phyloP scores from a whole-genome alignment of 37 sponge, comb jelly and placozoan species.

The Aplysina aerophoba region DNA sequence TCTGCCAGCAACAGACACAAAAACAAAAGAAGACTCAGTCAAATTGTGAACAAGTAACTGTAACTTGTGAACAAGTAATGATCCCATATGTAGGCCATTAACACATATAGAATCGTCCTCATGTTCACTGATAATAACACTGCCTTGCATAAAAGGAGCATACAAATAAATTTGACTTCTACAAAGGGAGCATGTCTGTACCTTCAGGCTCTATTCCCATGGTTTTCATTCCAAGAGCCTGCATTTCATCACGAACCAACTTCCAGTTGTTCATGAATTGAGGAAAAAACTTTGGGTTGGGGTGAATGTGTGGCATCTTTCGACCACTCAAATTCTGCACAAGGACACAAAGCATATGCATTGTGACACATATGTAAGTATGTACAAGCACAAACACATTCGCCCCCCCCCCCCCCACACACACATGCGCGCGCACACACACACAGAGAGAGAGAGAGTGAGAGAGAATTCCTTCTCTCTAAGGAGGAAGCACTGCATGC shows the following conservation, averaged over 20 bases:
- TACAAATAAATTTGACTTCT: neutral
- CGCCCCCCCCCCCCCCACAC: neutral
- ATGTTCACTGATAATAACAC: neutral
- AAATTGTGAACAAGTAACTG: too few relatives aligned
- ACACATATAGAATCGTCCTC: neutral
- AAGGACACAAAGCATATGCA: neutral
- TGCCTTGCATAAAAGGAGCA: neutral
- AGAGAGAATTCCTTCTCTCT: too few relatives aligned
- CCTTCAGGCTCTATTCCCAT: conserved; percentile 81
- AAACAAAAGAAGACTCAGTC: too few relatives aligned
- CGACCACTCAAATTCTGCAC: conserved; percentile 56
- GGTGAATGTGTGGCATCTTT: conserved; percentile 53
- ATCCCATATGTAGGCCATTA: too few relatives aligned
- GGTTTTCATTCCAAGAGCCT: conserved; percentile 59
- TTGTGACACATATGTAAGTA: neutral
- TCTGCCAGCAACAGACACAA: conserved; percentile 30
- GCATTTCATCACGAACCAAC: conserved; percentile 72
- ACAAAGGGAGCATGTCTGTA: conserved; percentile 10
- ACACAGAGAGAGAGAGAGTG: too few relatives aligned
- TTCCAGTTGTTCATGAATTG: conserved; percentile 82
- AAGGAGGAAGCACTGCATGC: neutral
- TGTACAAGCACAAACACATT: neutral
- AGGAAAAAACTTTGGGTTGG: conserved; percentile 50
- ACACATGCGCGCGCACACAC: neutral
- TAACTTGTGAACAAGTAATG: too few relatives aligned